These are phyloP conservation scores for Okamejei kenojei DNA, from an alignment of 2,797 vertebrate species.

Conservation along the genomic window DNA sequence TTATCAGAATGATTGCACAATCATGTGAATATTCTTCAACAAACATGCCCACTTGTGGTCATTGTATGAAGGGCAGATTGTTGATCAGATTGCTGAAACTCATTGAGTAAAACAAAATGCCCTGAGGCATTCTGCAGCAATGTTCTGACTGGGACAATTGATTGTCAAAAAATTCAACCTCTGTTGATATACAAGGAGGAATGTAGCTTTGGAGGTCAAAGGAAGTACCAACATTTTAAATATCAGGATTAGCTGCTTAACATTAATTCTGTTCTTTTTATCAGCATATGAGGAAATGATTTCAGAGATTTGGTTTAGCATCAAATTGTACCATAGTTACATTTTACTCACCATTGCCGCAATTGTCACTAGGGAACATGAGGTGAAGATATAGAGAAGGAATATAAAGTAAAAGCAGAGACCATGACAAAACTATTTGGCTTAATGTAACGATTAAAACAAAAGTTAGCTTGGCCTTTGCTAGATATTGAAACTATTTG, in stretches of 20 bases:
- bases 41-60: too few relatives aligned
- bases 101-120: too few relatives aligned
- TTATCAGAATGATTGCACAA: too few relatives aligned
- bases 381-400: background rate
- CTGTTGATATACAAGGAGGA: background rate
- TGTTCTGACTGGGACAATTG: too few relatives aligned
- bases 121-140: too few relatives aligned
- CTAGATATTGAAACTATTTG: background rate
- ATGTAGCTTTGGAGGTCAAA: background rate
- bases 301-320: background rate
- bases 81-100: too few relatives aligned
- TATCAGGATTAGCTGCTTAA: background rate
- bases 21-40: too few relatives aligned
- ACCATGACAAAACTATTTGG: background rate
- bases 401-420: background rate
- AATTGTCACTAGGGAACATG: background rate
- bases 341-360: background rate
- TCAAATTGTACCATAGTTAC: background rate
- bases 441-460: background rate
- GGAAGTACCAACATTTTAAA: background rate
- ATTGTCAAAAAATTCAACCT: too few relatives aligned
- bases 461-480: background rate
- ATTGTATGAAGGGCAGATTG: too few relatives aligned
- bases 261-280: background rate
- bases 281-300: background rate